Conservation (phyloP, 2,888 invertebrate genomes). For the Cenopis cana region DNA sequence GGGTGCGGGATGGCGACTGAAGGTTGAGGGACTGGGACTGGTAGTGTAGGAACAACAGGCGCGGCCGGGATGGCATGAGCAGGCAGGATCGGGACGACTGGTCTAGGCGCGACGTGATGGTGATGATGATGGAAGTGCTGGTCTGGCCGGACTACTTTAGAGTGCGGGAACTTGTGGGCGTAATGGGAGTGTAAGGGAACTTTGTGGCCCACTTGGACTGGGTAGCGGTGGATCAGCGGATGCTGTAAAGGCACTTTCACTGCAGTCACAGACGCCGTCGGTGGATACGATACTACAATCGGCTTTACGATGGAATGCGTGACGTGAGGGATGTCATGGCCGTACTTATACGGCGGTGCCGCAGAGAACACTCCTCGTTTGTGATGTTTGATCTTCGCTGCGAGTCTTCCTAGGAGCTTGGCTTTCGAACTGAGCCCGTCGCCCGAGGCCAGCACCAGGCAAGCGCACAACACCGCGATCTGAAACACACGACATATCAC, state of each 20-base stretch:
- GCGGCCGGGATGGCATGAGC: slow-evolving; percentile 51
- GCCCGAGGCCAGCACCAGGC: slow-evolving; percentile 61
- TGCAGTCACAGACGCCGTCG: slow-evolving; percentile 74
- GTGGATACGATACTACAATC: slow-evolving; percentile 77
- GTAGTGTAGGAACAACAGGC: slow-evolving; percentile 54
- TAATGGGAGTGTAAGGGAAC: slow-evolving; percentile 68
- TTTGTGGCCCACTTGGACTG: slow-evolving; percentile 69
- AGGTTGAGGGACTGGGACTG: slow-evolving; percentile 60
- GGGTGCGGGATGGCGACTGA: slow-evolving; percentile 62
- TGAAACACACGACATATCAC: slow-evolving; percentile 69
- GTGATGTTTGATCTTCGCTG: slow-evolving; percentile 65
- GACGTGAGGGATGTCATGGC: slow-evolving; percentile 77
- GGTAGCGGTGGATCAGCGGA: slow-evolving; percentile 64
- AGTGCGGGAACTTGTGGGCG: slow-evolving; percentile 71
- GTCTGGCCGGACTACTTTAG: slow-evolving; percentile 66
- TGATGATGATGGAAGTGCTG: slow-evolving; percentile 79
- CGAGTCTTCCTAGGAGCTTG: slow-evolving; percentile 63
- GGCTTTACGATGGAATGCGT: slow-evolving; percentile 80
- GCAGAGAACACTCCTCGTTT: slow-evolving; percentile 73
- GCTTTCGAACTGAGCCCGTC: slow-evolving; percentile 71
- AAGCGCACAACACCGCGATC: slow-evolving; percentile 72
- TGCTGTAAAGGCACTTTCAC: slow-evolving; percentile 76
- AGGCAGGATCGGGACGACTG: slow-evolving; percentile 65
- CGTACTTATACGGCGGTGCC: slow-evolving; percentile 79
- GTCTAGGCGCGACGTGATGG: slow-evolving; percentile 72